Conservation (phyloP, 2,888 invertebrate genomes). For the Linnaemya vulpina region DNA sequence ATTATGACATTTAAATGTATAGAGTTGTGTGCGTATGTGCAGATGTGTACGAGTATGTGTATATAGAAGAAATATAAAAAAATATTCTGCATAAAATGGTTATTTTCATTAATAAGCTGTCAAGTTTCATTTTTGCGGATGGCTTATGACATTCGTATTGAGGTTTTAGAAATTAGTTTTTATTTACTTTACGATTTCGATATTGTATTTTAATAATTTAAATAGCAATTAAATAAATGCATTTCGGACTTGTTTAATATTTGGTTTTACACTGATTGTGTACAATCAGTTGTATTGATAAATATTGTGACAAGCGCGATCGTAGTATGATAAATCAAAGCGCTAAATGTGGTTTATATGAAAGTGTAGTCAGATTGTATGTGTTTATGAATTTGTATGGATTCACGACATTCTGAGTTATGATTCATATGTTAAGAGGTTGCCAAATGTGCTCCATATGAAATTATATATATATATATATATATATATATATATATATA, state of each 20-base stretch:
- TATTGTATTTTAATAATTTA: constrained; percentile 24
- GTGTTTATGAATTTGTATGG: too few relatives aligned
- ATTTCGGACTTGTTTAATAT: neutral
- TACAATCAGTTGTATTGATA: neutral
- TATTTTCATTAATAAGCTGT: constrained; percentile 70
- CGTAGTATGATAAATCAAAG: neutral
- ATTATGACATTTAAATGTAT: constrained; percentile 17
- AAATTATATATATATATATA: too few relatives aligned
- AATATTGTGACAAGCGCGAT: constrained; percentile 9
- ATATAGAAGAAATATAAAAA: neutral
- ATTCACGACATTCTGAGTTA: too few relatives aligned
- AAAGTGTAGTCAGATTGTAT: neutral
- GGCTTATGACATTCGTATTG: constrained; percentile 70
- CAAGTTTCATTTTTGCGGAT: constrained; percentile 65
- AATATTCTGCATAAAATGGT: constrained; percentile 31
- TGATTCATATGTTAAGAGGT: too few relatives aligned
- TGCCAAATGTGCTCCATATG: too few relatives aligned
- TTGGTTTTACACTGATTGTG: neutral
- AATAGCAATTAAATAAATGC: constrained; percentile 3
- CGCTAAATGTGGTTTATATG: neutral
- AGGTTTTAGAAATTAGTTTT: constrained; percentile 71
- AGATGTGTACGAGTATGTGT: neutral
- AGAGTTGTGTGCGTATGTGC: neutral
- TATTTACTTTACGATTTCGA: constrained; percentile 11
- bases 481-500: too few relatives aligned